phyloP scores from a whole-genome alignment of 2,113 vertebrate species.

The Nothobranchius furzeri region DNA sequence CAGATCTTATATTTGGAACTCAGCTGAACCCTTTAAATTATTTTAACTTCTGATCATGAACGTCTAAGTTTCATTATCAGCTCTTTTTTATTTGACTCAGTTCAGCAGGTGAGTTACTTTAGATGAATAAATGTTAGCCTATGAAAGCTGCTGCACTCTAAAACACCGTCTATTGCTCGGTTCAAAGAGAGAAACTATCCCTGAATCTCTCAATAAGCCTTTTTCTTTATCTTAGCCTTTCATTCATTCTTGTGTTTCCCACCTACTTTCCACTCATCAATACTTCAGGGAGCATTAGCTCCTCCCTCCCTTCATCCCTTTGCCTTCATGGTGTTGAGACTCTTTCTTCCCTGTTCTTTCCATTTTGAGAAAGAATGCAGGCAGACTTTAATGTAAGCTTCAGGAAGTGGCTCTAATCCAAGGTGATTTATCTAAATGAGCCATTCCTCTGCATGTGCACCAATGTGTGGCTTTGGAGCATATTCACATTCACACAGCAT shows the following conservation, averaged over 20 bases:
- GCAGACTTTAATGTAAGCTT: constrained; percentile 68
- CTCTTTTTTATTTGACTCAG: constrained; percentile 25
- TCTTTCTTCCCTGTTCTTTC: constrained; percentile 22
- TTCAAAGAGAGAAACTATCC: constrained; percentile 30
- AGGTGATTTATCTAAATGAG: constrained; percentile 71
- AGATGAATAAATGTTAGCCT: constrained; percentile 40
- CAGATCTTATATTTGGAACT: too few species aligned
- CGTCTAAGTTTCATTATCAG: neutral
- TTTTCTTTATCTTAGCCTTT: too few species aligned
- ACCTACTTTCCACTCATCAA: constrained; percentile 42
- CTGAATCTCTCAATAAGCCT: constrained; percentile 34
- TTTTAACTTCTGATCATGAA: too few species aligned
- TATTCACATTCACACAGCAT: neutral
- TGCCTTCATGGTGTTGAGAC: constrained; percentile 42
- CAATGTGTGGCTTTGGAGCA: constrained; percentile 16
- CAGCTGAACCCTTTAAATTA: too few species aligned
- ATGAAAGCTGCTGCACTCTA: constrained; percentile 33
- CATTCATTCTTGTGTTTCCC: constrained; percentile 2
- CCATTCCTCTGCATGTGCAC: constrained; percentile 14
- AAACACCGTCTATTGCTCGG: constrained; percentile 33
- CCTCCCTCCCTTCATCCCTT: constrained; percentile 19
- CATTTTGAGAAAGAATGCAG: constrained; percentile 47
- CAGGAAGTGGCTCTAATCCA: constrained; percentile 73
- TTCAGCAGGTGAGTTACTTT: constrained; percentile 29
- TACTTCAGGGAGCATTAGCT: constrained; percentile 52